Percentiles rank a stretch among this genome's conserved stretches.
phyloP scores from a whole-genome alignment of 2,888 invertebrate species.

The Onthophagus sagittarius region DNA sequence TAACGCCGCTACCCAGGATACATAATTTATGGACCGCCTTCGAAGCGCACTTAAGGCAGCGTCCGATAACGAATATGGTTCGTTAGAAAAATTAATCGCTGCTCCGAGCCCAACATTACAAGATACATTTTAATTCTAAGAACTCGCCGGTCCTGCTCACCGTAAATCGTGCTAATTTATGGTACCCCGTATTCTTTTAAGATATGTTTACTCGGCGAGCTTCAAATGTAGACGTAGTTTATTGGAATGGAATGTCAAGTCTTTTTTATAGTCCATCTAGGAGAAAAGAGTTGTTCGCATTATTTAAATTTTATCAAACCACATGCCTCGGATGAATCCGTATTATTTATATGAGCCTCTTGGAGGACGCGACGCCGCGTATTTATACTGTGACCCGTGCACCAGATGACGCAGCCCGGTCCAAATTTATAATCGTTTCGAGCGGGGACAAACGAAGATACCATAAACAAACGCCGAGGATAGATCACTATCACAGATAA shows the following conservation, averaged over 20 bases:
- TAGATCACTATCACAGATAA: slow-evolving; percentile 12
- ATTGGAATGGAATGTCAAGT: slow-evolving; percentile 5
- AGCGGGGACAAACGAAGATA: background rate
- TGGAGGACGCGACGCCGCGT: background rate
- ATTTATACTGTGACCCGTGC: background rate
- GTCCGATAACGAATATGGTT: background rate
- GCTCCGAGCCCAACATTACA: background rate
- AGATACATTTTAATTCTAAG: background rate
- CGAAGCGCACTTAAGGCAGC: background rate
- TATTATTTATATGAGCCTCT: slow-evolving; percentile 13
- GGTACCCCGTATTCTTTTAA: slow-evolving; percentile 21
- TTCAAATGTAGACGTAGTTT: slow-evolving; percentile 9
- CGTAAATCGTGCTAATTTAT: slow-evolving; percentile 30
- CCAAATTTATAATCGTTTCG: slow-evolving; percentile 2
- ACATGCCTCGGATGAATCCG: slow-evolving; percentile 6
- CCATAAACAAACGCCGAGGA: slow-evolving; percentile 3
- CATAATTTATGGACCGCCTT: background rate
- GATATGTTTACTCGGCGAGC: slow-evolving; percentile 2
- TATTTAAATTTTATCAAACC: slow-evolving; percentile 16
- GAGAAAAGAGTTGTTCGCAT: slow-evolving; percentile 8
- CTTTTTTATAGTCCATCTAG: slow-evolving; percentile 2
- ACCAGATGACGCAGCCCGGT: background rate
- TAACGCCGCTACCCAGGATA: background rate
- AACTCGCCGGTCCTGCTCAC: slow-evolving; percentile 23
- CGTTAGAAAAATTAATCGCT: background rate